A percentile compares a stretch with the other conserved stretches of the same genome.
Evolutionary conservation across 2,113 vertebrate species (phyloP).

Genomic region (Protobothrops flavoviridis): DNA sequence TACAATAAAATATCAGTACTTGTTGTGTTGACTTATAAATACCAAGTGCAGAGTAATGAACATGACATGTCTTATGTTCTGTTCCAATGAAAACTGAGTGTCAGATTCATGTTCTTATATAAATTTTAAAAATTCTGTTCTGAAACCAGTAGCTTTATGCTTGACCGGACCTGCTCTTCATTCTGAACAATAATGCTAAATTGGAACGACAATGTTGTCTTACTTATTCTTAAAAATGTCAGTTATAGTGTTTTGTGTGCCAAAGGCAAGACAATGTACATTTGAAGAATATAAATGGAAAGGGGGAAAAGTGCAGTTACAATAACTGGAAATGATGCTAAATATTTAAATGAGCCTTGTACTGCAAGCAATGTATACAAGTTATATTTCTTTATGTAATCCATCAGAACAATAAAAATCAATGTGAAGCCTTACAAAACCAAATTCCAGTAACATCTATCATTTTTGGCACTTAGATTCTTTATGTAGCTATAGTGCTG

Average conservation of each 20-base stretch:
- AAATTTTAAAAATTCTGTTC: background rate
- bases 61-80: background rate
- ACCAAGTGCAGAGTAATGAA: background rate
- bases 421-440: background rate
- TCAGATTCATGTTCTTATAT: background rate
- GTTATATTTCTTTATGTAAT: background rate
- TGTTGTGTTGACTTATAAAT: background rate
- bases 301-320: background rate
- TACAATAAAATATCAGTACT: background rate
- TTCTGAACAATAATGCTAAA: background rate
- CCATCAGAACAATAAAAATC: background rate
- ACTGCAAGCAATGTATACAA: background rate
- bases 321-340: background rate
- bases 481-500: background rate
- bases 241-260: background rate
- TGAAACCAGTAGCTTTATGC: background rate
- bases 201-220: constrained; percentile 4
- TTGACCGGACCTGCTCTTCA: background rate
- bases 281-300: background rate
- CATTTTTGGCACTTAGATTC: background rate
- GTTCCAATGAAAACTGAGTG: background rate
- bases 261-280: background rate
- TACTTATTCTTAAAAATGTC: background rate
- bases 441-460: background rate
- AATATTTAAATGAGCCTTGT: background rate